Evolutionary conservation across 2,113 vertebrate species (phyloP).

Genomic region (Lontra canadensis): DNA sequence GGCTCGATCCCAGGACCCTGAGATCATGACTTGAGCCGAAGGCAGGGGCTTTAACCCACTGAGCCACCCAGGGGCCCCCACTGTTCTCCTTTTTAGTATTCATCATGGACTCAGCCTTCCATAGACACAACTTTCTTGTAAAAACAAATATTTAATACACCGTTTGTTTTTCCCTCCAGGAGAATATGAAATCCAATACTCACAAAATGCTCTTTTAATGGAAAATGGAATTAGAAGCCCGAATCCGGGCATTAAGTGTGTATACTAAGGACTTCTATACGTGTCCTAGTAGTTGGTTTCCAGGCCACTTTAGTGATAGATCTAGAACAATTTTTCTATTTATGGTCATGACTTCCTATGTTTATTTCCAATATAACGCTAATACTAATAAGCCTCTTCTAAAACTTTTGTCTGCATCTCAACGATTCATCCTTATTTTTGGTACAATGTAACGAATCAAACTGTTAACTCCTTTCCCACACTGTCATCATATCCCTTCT

Average conservation of each 20-base stretch:
- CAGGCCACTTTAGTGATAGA: neutral
- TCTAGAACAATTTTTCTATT: slow-evolving; percentile 13
- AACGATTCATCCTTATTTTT: slow-evolving; percentile 6
- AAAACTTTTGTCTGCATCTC: neutral
- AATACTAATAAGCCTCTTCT: slow-evolving; percentile 6
- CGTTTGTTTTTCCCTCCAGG: neutral
- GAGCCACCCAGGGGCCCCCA: neutral
- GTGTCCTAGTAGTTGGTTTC: neutral
- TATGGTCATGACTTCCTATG: slow-evolving; percentile 26
- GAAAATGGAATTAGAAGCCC: neutral
- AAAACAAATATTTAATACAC: slow-evolving; percentile 14
- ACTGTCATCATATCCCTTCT: neutral
- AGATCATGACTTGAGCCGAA: no score
- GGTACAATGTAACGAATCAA: neutral
- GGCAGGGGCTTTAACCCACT: no score
- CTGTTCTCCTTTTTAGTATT: neutral
- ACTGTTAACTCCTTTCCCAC: neutral
- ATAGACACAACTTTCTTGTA: neutral
- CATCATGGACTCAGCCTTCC: neutral
- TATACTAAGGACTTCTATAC: neutral
- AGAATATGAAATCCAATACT: slow-evolving; percentile 29
- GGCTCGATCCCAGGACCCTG: no score
- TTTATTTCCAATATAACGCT: neutral
- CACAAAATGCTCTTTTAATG: neutral
- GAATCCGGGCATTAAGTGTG: neutral